Evolutionary conservation across 2,888 invertebrate species (phyloP).

Genomic region (Operophtera brumata): DNA sequence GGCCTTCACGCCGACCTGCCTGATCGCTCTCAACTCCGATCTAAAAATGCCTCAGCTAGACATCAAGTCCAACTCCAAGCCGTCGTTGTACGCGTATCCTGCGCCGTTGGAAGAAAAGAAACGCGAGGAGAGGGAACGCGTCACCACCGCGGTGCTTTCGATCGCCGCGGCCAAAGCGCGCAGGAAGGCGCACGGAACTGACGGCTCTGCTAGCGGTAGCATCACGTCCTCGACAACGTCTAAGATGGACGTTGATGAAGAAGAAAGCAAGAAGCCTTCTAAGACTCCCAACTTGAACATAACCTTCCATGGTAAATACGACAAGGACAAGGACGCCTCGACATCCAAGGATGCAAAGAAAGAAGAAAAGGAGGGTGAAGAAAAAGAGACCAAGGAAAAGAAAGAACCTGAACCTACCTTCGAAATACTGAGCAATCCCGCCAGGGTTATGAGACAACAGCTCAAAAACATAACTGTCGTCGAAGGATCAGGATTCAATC

Average conservation of each 20-base stretch:
- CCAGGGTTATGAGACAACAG: conserved; percentile 96
- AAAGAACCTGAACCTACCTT: conserved; percentile 96
- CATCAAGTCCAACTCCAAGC: conserved; percentile 94
- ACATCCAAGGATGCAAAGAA: conserved; percentile 75
- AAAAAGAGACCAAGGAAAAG: conserved; percentile 74
- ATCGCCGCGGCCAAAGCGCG: conserved; percentile 95
- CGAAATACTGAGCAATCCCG: conserved; percentile 96
- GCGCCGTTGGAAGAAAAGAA: conserved; percentile 99
- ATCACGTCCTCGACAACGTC: conserved; percentile 82
- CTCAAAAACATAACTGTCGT: conserved; percentile 88
- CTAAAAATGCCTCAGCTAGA: conserved; percentile 96
- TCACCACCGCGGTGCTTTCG: conserved; percentile 97
- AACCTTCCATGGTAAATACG: conserved; percentile 75
- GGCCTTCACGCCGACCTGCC: conserved; percentile 97
- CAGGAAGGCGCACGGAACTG: conserved; percentile 88
- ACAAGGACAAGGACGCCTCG: conserved; percentile 55
- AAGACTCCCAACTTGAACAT: conserved; percentile 75
- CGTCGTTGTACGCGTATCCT: conserved; percentile 97
- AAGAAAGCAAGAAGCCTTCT: conserved; percentile 62
- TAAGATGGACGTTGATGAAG: conserved; percentile 93
- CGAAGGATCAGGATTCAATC: conserved; percentile 89
- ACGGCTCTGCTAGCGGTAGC: conserved; percentile 81
- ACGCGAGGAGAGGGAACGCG: conserved; percentile 97
- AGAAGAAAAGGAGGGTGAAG: conserved; percentile 74
- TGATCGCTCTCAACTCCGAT: conserved; percentile 96